A percentile compares a stretch with the other conserved stretches of the same genome.
Evolutionary conservation across 2,888 invertebrate genomes (phyloP).

Genomic region (Crossocerus cetratus): DNA sequence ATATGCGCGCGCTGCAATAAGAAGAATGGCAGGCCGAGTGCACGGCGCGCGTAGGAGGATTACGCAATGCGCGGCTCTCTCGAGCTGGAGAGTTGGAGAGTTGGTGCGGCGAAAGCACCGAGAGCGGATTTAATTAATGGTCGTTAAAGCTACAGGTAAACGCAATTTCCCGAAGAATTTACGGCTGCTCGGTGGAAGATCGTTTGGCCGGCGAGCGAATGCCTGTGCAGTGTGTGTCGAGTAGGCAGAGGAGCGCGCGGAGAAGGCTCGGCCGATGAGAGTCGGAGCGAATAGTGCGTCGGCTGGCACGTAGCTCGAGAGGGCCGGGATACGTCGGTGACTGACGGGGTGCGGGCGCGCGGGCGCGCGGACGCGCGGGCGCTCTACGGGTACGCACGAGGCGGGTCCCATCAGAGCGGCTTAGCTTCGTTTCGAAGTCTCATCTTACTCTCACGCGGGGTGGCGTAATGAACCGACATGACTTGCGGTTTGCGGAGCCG

Average conservation of each 20-base stretch:
- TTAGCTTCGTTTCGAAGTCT: constrained; percentile 66
- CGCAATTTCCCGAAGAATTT: constrained; percentile 54
- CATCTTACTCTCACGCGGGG: constrained; percentile 73
- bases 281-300: not conserved
- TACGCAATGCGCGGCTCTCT: constrained; percentile 40
- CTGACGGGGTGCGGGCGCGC: constrained; percentile 28
- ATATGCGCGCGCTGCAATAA: not conserved
- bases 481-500: constrained; percentile 73
- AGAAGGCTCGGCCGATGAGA: not conserved
- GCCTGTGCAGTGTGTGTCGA: not conserved
- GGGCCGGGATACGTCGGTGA: constrained; percentile 19
- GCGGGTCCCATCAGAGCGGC: constrained; percentile 60
- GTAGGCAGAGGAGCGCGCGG: not conserved
- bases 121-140: constrained; percentile 54
- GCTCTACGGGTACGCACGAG: constrained; percentile 55
- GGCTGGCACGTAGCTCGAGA: constrained; percentile 12
- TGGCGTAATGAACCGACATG: constrained; percentile 75
- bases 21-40: constrained; percentile 1
- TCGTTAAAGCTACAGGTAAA: constrained; percentile 46
- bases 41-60: constrained; percentile 39
- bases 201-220: constrained; percentile 10
- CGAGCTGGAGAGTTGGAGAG: not conserved
- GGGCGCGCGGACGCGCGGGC: constrained; percentile 42
- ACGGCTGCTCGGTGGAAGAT: constrained; percentile 47
- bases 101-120: constrained; percentile 13